A percentile compares a stretch with the other conserved stretches of the same genome.
Evolutionary conservation across 2,797 vertebrate species (phyloP).

Genomic region (Sebastes iracundus): DNA sequence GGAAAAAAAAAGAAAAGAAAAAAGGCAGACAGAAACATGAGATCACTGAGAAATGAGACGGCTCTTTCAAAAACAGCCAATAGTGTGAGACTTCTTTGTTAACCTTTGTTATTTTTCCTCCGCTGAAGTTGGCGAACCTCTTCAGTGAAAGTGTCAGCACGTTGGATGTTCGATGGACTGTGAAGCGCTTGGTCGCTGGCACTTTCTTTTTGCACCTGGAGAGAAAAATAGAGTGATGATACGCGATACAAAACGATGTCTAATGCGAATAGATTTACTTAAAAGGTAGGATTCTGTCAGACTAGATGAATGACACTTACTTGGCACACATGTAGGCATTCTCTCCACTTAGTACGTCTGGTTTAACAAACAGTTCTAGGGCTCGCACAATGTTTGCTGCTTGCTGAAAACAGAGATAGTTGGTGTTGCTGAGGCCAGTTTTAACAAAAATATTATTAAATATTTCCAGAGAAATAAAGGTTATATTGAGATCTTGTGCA

Average conservation of each 20-base stretch:
- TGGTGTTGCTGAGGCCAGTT: background rate
- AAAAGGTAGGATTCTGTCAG: background rate
- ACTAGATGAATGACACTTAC: slow-evolving; percentile 76
- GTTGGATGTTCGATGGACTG: slow-evolving; percentile 91
- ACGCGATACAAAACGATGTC: background rate
- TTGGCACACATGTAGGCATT: slow-evolving; percentile 97
- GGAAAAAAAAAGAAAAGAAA: background rate
- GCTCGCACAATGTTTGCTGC: slow-evolving; percentile 90
- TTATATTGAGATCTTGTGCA: background rate
- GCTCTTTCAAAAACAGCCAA: background rate
- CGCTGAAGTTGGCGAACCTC: slow-evolving; percentile 92
- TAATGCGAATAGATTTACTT: background rate
- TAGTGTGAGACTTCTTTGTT: background rate
- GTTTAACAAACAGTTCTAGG: slow-evolving; percentile 93
- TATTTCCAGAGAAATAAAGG: background rate
- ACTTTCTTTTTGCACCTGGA: slow-evolving; percentile 96
- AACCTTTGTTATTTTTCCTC: slow-evolving; percentile 96
- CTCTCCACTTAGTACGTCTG: slow-evolving; percentile 92
- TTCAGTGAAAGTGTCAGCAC: slow-evolving; percentile 95
- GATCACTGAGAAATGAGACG: background rate
- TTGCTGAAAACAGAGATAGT: slow-evolving; percentile 80
- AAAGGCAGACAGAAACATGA: background rate
- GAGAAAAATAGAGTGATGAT: background rate
- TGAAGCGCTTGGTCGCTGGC: slow-evolving; percentile 93
- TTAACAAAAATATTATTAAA: background rate